Evolutionary conservation across 1,140 invertebrate species (phyloP).

Genomic region (Diprion similis): DNA sequence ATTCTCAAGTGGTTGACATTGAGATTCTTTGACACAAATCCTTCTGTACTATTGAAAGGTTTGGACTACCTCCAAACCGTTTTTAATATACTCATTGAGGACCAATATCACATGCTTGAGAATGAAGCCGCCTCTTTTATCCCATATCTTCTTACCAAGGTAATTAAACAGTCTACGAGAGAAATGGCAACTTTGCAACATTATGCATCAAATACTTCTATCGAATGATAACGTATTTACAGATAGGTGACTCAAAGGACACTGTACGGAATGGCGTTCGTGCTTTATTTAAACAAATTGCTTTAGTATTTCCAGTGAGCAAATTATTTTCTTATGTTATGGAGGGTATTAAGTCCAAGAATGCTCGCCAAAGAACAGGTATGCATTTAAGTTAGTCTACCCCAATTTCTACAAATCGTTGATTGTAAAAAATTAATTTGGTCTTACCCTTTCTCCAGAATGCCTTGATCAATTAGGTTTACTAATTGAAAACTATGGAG

Average conservation of each 20-base stretch:
- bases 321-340: slow-evolving; percentile 92
- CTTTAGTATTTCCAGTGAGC: slow-evolving; percentile 84
- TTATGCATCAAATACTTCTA: slow-evolving; percentile 16
- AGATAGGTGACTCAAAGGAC: slow-evolving; percentile 97
- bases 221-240: slow-evolving; percentile 31
- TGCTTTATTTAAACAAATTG: slow-evolving; percentile 84
- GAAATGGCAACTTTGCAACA: neutral
- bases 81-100: slow-evolving; percentile 80
- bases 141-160: slow-evolving; percentile 92
- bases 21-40: slow-evolving; percentile 98
- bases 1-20: slow-evolving; percentile 96
- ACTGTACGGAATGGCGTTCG: slow-evolving; percentile 88
- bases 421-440: slow-evolving; percentile 15
- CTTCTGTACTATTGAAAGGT: slow-evolving; percentile 93
- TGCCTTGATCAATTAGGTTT: slow-evolving; percentile 91
- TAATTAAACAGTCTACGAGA: slow-evolving; percentile 43
- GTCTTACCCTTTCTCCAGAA: slow-evolving; percentile 65
- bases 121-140: slow-evolving; percentile 93
- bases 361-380: slow-evolving; percentile 92
- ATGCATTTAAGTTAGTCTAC: slow-evolving; percentile 32
- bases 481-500: slow-evolving; percentile 86
- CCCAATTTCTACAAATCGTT: neutral
- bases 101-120: slow-evolving; percentile 87
- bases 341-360: slow-evolving; percentile 96
- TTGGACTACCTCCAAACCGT: slow-evolving; percentile 89